Conservation (phyloP, 2,888 invertebrate genomes). For the Augiades crinisus region DNA sequence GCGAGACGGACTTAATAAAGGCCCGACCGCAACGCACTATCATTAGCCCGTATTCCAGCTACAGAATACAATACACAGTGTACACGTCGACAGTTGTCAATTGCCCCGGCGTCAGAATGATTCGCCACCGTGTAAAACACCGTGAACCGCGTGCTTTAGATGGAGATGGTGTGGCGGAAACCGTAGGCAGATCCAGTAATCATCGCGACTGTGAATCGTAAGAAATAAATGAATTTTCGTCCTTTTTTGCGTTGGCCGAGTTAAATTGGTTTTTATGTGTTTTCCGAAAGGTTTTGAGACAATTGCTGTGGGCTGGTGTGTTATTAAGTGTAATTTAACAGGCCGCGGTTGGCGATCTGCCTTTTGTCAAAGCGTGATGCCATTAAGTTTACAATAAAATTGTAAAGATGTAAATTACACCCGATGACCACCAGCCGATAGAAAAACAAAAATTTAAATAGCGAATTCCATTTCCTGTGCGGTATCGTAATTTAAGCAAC, state of each 20-base stretch:
- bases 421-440: constrained; percentile 11
- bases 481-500: background rate
- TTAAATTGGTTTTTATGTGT: constrained; percentile 68
- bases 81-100: constrained; percentile 35
- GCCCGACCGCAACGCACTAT: constrained; percentile 71
- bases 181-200: constrained; percentile 52
- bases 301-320: constrained; percentile 42
- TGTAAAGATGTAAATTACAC: constrained; percentile 25
- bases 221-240: constrained; percentile 68
- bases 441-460: constrained; percentile 10
- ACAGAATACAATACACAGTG: constrained; percentile 40
- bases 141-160: background rate
- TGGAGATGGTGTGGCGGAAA: constrained; percentile 51
- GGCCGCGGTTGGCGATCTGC: constrained; percentile 40
- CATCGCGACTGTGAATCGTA: constrained; percentile 61
- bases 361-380: constrained; percentile 51
- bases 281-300: constrained; percentile 53
- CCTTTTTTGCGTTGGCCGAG: constrained; percentile 45
- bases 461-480: constrained; percentile 16
- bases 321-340: constrained; percentile 52
- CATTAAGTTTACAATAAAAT: constrained; percentile 37
- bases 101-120: constrained; percentile 28
- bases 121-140: constrained; percentile 21
- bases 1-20: constrained; percentile 70
- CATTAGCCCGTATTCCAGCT: constrained; percentile 68